Conservation (phyloP, 2,888 invertebrate genomes). For the Leucophora obtusa region DNA sequence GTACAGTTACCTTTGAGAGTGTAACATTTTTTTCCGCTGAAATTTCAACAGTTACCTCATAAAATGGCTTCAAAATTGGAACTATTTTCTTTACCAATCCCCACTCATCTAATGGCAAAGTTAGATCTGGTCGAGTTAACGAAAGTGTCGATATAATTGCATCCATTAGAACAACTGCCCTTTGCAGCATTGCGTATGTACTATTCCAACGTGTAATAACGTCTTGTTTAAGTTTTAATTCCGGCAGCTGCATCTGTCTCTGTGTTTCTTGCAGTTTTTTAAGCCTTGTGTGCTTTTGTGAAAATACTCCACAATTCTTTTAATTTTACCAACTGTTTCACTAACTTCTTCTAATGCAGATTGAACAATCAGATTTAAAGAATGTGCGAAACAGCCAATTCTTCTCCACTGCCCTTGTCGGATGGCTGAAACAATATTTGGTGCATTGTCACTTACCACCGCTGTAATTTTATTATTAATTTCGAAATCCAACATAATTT, state of each 20-base stretch:
- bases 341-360: too few relatives aligned
- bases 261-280: neutral
- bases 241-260: neutral
- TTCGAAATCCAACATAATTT: too few relatives aligned
- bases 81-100: constrained; percentile 16
- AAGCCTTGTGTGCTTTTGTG: neutral
- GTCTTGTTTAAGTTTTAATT: constrained; percentile 3
- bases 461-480: too few relatives aligned
- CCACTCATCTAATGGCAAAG: constrained; percentile 28
- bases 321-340: too few relatives aligned
- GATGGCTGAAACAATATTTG: too few relatives aligned
- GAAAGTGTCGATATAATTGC: constrained; percentile 44
- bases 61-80: constrained; percentile 33
- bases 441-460: too few relatives aligned
- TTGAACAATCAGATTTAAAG: too few relatives aligned
- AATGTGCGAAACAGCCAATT: too few relatives aligned
- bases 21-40: constrained; percentile 39
- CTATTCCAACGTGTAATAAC: constrained; percentile 52
- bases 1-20: too few relatives aligned
- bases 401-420: too few relatives aligned
- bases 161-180: constrained; percentile 37
- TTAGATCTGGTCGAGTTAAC: constrained; percentile 9
- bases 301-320: too few relatives aligned
- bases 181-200: constrained; percentile 42
- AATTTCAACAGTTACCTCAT: constrained; percentile 25